Conservation (phyloP, 2,113 vertebrate genomes). For the Brevimyrus niger region DNA sequence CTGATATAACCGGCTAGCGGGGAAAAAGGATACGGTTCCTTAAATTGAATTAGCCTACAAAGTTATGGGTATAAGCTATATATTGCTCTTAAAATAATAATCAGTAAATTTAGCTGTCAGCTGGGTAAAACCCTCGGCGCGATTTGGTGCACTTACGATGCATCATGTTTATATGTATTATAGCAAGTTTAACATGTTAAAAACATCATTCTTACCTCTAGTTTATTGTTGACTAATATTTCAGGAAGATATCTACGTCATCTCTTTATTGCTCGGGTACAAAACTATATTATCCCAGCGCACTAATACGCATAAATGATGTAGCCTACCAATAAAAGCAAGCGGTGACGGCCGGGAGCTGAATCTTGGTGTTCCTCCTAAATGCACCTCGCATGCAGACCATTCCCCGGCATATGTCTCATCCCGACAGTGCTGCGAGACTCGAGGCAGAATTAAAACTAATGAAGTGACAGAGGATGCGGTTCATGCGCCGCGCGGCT, state of each 20-base stretch:
- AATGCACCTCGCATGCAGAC: neutral
- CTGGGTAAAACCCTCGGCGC: neutral
- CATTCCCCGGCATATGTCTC: slow-evolving; percentile 1
- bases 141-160: neutral
- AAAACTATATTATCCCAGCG: neutral
- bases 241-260: slow-evolving; percentile 38
- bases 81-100: neutral
- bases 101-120: neutral
- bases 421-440: slow-evolving; percentile 2
- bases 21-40: neutral
- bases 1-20: neutral
- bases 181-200: neutral
- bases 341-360: neutral
- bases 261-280: slow-evolving; percentile 16
- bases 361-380: neutral
- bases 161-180: neutral
- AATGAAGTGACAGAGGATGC: slow-evolving; percentile 23
- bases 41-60: neutral
- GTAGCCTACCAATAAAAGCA: neutral
- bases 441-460: slow-evolving; percentile 22
- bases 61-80: neutral
- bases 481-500: slow-evolving; percentile 20
- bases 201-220: slow-evolving; percentile 40
- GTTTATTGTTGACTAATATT: slow-evolving; percentile 23
- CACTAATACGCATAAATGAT: neutral